Evolutionary conservation across 1,140 invertebrate genomes (phyloP), one percentile per base, ranked within the genome.

Genomic region (Grapholita molesta): DNA sequence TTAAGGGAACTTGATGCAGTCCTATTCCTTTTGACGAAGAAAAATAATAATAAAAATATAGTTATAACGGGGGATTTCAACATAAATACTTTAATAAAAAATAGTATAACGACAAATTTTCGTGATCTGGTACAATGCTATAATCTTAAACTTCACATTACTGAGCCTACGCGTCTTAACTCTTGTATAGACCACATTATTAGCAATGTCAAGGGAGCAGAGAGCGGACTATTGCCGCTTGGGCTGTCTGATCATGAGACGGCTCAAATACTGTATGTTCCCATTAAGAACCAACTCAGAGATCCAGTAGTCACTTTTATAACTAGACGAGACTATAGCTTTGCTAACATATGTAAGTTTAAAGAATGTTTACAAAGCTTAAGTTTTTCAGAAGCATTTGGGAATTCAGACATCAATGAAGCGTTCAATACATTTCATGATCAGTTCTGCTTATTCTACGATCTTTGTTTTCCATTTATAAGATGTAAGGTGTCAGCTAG

Each of bases 351-450:
- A 5, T 12, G 32, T 33, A 65, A 65, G 15, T 66, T 42, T 15
- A 2, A 12, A 2, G 64, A 66, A 5, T 64, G 57, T 32, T 25
- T 64, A 12, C 1, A 11, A n/a, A n/a, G 11, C 4, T 28, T 66
- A 12, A n/a, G 18, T 12, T 48, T 23, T 23, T 38, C 18, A 3
- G 21, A 21, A 23, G 18, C 42, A 42, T 42, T 23, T 42, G 9
- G 2, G 24, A 11, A n/a, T 15, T 4, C 64, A 1, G 64, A 66
- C 21, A 12, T n/a, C 7, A 66, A 66, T 42, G 3, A 12, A 12
- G 64, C 64, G 1, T 66, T 66, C 42, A 23, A 42, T 21, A 24
- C 6, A 12, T 66, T 66, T 66, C 23, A 66, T 66, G 64, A 66
- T 4, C 23, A 5, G 5, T 42, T 12, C 33, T 66, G 24, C 23